phyloP scores from a whole-genome alignment of 2,797 vertebrate species.

The Microctenopoma lineatum region DNA sequence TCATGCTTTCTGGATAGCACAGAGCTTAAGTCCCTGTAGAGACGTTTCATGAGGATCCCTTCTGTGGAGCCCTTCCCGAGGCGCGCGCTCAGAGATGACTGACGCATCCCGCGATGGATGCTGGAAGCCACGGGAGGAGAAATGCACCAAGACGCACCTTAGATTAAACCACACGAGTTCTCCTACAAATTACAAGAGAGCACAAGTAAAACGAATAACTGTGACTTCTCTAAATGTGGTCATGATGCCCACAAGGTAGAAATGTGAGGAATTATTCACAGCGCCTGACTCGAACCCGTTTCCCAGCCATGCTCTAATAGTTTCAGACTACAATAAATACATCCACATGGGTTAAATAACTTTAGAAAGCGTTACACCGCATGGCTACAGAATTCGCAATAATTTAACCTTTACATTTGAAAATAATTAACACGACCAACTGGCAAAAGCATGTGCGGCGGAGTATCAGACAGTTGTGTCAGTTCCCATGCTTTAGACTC shows the following conservation, averaged over 20 bases:
- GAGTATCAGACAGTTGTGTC: constrained; percentile 12
- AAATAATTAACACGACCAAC: background rate
- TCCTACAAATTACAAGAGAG: constrained; percentile 7
- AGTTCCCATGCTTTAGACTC: constrained; percentile 17
- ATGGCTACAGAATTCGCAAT: background rate
- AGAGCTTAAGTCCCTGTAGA: constrained; percentile 1
- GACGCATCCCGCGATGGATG: background rate
- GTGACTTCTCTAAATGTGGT: background rate
- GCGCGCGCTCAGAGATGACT: constrained; percentile 7
- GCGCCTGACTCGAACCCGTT: background rate
- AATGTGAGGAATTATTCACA: background rate
- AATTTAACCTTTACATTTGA: background rate
- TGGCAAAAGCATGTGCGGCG: background rate
- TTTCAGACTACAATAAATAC: constrained; percentile 1
- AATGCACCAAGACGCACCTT: constrained; percentile 26
- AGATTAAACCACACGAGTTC: background rate
- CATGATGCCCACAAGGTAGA: background rate
- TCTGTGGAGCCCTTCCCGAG: constrained; percentile 11
- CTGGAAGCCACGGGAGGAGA: constrained; percentile 17
- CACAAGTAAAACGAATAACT: background rate
- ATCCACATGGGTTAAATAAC: constrained; percentile 23
- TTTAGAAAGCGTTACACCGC: background rate
- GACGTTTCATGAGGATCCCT: background rate
- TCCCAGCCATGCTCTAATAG: constrained; percentile 10
- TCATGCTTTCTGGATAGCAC: background rate